These are phyloP conservation scores for Rhagonycha fulva DNA, from an alignment of 2,888 invertebrate species.

Conservation along the genomic window DNA sequence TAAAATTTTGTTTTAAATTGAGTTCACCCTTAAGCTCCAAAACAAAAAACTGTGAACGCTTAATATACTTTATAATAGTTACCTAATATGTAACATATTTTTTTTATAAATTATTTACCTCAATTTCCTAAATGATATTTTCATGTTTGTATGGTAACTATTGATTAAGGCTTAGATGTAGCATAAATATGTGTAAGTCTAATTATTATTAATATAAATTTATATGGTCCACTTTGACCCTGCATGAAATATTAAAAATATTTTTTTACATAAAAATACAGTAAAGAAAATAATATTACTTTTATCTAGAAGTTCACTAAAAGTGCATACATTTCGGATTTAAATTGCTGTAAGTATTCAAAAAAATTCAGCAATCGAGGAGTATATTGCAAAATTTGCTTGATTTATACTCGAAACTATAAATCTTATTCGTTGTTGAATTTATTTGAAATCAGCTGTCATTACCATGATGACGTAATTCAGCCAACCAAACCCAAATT, in stretches of 20 bases:
- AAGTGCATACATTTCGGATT: background rate
- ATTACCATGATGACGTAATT: background rate
- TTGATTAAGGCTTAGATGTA: constrained; percentile 1
- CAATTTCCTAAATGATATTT: background rate
- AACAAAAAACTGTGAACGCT: background rate
- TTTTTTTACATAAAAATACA: constrained; percentile 22
- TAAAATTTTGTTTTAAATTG: background rate
- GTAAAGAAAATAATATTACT: constrained; percentile 11
- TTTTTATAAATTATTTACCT: background rate
- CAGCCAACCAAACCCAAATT: background rate
- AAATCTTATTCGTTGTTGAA: too few relatives aligned
- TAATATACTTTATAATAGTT: background rate
- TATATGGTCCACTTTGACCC: constrained; percentile 31
- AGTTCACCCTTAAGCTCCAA: background rate
- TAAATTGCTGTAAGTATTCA: background rate
- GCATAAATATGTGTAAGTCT: constrained; percentile 20
- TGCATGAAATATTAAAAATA: constrained; percentile 25
- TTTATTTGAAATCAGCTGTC: too few relatives aligned
- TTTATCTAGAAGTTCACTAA: background rate
- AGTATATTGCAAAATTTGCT: too few relatives aligned
- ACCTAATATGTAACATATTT: background rate
- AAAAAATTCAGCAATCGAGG: too few relatives aligned
- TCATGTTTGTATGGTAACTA: background rate
- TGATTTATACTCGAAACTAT: too few relatives aligned
- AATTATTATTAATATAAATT: constrained; percentile 22